Base-by-base conservation (phyloP, 2,113 vertebrate species). In the Nothocercus julius region DNA sequence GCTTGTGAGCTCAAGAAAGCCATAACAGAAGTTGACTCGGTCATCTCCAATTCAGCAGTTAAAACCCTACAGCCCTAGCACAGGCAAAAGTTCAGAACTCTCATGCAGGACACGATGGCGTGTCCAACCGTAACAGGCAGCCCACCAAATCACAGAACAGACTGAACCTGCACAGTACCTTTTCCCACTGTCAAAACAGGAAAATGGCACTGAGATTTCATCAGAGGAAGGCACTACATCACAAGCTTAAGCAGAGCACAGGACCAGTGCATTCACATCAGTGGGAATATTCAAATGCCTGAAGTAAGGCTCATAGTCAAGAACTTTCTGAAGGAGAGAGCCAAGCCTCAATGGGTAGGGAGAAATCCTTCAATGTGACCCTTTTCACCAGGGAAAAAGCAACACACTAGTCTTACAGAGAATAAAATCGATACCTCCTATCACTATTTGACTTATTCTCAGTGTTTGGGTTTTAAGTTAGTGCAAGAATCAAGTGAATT, bases 301-400 rank as follows among this genome's bases (percentile, higher is more conserved):
- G 0, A 44, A 54, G 42, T 14, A 44, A 75, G 20, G 38, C 3
- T 2, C 0, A 22, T 22, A 49, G 49, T 11, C 21, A 22, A 24
- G 49, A 47, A 49, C 49, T 3, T 63, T 8, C 45, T 4, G 2
- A 61, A 45, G 16, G 64, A 8, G 56, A 74, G 63, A 36, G 62
- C 49, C 49, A 36, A 21, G 76, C 3, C 28, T 66, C 38, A 88
- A 11, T 8, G 47, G 32, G 73, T 40, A 92, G 11, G 25, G 9
- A 40, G 36, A 72, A 17, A 40, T 20, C 40, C 14, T 42, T 30
- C 78, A 54, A 1, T 0, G 1, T 6, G 62, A 62, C 74, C 10
- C 17, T 36, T 40, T 34, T 69, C 51, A 64, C 5, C 59, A 58
- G 74, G 66, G 38, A 89, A 87, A 17, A 78, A 2, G 0, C 4